These are phyloP conservation scores for Enoplosus armatus DNA, from an alignment of 2,797 vertebrate species.

Conservation along the genomic window DNA sequence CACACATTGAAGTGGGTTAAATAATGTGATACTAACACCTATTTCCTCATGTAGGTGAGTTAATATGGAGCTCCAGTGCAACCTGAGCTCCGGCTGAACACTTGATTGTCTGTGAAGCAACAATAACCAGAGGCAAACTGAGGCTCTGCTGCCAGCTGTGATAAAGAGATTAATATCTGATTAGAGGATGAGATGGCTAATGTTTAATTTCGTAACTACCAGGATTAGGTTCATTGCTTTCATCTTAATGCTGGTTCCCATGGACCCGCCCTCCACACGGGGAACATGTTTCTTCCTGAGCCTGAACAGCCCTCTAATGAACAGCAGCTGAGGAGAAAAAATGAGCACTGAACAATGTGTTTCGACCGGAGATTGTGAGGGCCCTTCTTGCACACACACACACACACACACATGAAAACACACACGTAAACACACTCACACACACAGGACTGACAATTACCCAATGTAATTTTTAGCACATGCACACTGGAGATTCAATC, in stretches of 20 bases:
- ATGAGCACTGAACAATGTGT: conserved; percentile 72
- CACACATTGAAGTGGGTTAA: background rate
- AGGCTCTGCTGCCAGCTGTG: conserved; percentile 50
- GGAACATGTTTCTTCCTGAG: conserved; percentile 70
- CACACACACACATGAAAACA: conserved; percentile 14
- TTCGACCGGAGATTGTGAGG: conserved; percentile 61
- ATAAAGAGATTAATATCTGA: conserved; percentile 75
- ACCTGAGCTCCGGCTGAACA: conserved; percentile 42
- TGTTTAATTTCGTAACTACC: conserved; percentile 72
- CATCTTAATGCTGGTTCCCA: conserved; percentile 71
- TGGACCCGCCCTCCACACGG: conserved; percentile 71
- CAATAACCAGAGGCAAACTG: conserved; percentile 62
- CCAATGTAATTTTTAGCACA: conserved; percentile 69
- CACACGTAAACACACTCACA: conserved; percentile 1
- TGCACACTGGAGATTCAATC: conserved; percentile 70
- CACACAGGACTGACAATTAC: conserved; percentile 50
- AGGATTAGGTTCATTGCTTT: conserved; percentile 71
- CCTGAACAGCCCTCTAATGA: conserved; percentile 69
- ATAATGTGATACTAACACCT: background rate
- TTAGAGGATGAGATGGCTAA: conserved; percentile 70
- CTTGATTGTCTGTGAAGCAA: conserved; percentile 49
- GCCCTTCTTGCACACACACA: conserved; percentile 21
- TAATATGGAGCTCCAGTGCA: conserved; percentile 11
- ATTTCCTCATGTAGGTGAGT: conserved; percentile 11
- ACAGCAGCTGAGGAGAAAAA: conserved; percentile 74